Conservation (phyloP, 1,140 invertebrate genomes). For the Diprion similis region DNA sequence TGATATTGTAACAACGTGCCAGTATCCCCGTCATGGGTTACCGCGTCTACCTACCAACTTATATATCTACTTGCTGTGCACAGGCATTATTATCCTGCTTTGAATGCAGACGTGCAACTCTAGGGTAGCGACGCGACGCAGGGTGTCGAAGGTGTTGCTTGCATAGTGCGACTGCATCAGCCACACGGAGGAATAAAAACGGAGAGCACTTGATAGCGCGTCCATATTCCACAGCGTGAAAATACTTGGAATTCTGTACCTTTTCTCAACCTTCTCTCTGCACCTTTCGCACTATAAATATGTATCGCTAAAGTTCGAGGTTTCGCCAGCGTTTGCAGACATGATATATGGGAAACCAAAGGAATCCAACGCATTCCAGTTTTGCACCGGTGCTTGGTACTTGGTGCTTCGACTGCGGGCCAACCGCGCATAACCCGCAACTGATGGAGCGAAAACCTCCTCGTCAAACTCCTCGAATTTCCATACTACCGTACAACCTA, state of each 20-base stretch:
- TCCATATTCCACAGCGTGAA: too few relatives aligned
- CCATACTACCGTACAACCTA: background rate
- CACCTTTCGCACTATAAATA: background rate
- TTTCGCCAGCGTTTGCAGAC: background rate
- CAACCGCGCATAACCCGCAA: too few relatives aligned
- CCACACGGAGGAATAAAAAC: background rate
- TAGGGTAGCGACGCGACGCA: too few relatives aligned
- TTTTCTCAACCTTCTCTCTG: background rate
- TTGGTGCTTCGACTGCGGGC: background rate
- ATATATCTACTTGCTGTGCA: too few relatives aligned
- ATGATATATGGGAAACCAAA: background rate
- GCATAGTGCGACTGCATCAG: too few relatives aligned
- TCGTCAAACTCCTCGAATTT: background rate
- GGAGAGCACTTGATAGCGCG: background rate
- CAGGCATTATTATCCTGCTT: too few relatives aligned
- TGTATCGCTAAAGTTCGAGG: too few relatives aligned
- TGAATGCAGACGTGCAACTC: too few relatives aligned
- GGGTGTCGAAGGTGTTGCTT: too few relatives aligned
- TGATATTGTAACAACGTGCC: too few relatives aligned
- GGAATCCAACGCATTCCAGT: background rate
- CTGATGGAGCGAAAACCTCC: background rate
- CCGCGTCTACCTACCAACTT: background rate
- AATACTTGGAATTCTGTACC: too few relatives aligned
- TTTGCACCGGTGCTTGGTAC: background rate
- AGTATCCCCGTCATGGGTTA: background rate